Conservation (phyloP, 1,140 invertebrate genomes). For the Odontomachus brunneus region DNA sequence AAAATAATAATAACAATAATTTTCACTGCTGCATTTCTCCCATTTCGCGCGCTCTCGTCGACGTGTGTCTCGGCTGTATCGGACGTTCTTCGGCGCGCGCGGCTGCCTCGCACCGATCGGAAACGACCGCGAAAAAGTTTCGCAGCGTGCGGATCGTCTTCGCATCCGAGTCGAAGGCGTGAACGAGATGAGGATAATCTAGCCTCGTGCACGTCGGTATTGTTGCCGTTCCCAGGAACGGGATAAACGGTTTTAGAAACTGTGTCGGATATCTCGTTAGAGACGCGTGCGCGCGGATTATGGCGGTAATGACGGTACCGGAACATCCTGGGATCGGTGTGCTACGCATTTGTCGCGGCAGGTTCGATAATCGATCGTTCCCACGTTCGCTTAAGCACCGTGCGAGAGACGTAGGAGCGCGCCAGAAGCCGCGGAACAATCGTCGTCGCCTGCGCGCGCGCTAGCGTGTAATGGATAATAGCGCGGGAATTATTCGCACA, state of each 20-base stretch:
- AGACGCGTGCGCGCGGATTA: conserved; percentile 35
- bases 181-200: conserved; percentile 57
- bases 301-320: neutral
- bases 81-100: no score
- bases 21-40: no score
- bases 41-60: no score
- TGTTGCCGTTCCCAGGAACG: conserved; percentile 11
- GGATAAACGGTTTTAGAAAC: conserved; percentile 47
- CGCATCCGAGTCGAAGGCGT: no score
- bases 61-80: no score
- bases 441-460: conserved; percentile 1
- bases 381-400: conserved; percentile 46
- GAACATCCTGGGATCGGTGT: conserved; percentile 14
- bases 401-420: neutral
- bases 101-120: no score
- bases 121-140: no score
- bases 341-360: conserved; percentile 48
- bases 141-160: no score
- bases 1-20: no score
- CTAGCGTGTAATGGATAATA: conserved; percentile 7
- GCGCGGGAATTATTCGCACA: conserved; percentile 19
- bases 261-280: conserved; percentile 34
- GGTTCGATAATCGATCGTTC: conserved; percentile 57
- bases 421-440: conserved; percentile 12
- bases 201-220: conserved; percentile 53